phyloP scores from a whole-genome alignment of 2,113 vertebrate genomes.

The Macroglossus sobrinus region DNA sequence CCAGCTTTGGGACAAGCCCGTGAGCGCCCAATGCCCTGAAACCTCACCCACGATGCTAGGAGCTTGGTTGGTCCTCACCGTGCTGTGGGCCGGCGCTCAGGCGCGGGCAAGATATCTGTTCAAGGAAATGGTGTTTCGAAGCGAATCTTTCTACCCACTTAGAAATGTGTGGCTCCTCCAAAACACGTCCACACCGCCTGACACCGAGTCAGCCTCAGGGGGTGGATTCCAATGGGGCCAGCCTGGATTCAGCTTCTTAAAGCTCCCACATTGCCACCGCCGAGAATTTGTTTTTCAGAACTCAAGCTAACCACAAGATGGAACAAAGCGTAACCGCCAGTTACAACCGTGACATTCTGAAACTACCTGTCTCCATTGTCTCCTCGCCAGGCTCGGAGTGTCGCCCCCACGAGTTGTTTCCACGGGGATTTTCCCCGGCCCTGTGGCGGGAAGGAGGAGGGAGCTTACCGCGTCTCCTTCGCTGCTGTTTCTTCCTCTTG shows the following conservation, averaged over 20 bases:
- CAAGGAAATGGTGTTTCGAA: neutral
- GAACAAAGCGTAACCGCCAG: neutral
- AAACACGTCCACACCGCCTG: neutral
- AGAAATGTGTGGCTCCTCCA: neutral
- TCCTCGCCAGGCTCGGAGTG: neutral
- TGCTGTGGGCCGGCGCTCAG: neutral
- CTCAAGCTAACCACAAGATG: constrained; percentile 2
- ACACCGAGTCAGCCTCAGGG: rapidly evolving
- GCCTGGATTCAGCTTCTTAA: neutral
- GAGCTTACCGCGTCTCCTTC: constrained; percentile 22
- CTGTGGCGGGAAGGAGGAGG: rapidly evolving
- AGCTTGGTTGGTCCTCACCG: neutral
- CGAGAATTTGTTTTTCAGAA: neutral
- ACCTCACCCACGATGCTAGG: neutral
- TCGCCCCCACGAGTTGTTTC: neutral
- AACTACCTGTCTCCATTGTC: neutral
- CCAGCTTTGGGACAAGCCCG: neutral
- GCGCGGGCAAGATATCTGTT: neutral
- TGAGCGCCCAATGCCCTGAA: neutral
- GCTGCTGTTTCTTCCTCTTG: constrained; percentile 24
- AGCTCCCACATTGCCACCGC: neutral
- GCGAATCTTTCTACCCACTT: neutral
- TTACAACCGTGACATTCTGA: neutral
- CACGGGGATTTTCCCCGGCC: neutral
- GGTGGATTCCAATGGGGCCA: neutral